These are phyloP conservation scores for Tuta absoluta DNA, from an alignment of 2,888 invertebrate species.

Conservation along the genomic window DNA sequence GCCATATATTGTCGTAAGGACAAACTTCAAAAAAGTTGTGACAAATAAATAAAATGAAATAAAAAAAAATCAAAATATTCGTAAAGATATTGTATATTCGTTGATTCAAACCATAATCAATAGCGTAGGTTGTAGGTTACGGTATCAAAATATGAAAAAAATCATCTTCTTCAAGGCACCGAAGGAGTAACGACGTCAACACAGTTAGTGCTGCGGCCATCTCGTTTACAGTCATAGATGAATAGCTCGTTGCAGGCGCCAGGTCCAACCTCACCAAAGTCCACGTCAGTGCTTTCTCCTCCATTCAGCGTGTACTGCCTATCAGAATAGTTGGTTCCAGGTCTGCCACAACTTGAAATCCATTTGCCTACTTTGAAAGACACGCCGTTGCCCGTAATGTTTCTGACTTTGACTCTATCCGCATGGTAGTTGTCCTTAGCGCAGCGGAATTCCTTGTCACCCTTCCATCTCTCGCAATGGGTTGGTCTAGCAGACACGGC, in stretches of 20 bases:
- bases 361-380: background rate
- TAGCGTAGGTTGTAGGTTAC: too few species aligned
- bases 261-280: background rate
- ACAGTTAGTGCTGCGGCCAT: background rate
- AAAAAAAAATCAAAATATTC: too few species aligned
- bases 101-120: too few species aligned
- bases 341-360: background rate
- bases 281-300: background rate
- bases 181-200: background rate
- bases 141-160: too few species aligned
- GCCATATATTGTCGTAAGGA: too few species aligned
- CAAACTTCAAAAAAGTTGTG: too few species aligned
- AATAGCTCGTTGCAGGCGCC: constrained; percentile 3
- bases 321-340: background rate
- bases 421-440: background rate
- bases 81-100: too few species aligned
- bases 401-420: background rate
- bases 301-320: background rate
- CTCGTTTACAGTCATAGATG: background rate
- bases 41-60: too few species aligned
- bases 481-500: background rate
- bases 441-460: background rate
- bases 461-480: constrained; percentile 8
- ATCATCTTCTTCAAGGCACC: background rate
- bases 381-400: too few species aligned